Conservation (phyloP, 1,140 invertebrate genomes). For the Penaeus japonicus region DNA sequence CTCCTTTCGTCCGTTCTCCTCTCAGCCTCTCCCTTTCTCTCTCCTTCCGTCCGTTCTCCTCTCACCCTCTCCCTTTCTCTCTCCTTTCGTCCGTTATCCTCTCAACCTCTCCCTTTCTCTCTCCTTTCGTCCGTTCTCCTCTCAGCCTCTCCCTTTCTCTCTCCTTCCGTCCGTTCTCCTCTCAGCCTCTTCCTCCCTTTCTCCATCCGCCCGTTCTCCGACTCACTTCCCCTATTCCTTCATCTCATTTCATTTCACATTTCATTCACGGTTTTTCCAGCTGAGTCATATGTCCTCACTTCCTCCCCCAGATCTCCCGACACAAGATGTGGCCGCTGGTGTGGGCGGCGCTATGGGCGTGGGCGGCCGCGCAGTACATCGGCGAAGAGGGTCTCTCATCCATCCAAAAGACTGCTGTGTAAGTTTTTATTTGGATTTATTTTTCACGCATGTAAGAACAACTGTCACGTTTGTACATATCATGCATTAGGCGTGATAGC, state of each 20-base stretch:
- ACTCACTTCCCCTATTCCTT: background rate
- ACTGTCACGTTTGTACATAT: no score
- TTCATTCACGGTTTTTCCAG: background rate
- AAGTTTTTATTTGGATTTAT: constrained; percentile 6
- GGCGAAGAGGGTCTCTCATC: constrained; percentile 49
- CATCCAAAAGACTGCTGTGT: constrained; percentile 57
- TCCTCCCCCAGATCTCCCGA: constrained; percentile 22
- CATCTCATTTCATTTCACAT: background rate
- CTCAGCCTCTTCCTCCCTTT: background rate
- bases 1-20: background rate
- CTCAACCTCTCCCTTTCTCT: background rate
- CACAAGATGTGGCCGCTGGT: constrained; percentile 25
- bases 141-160: background rate
- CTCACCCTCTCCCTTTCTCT: background rate
- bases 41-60: background rate
- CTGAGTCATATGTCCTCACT: background rate
- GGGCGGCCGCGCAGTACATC: constrained; percentile 54
- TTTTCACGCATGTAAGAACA: no score
- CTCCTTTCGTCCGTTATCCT: background rate
- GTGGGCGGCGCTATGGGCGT: constrained; percentile 37
- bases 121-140: background rate
- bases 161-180: background rate
- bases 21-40: background rate
- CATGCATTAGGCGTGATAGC: no score
- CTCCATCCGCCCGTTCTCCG: background rate